Evolutionary conservation across 2,888 invertebrate genomes (phyloP).

Genomic region (Xanthorhoe spadicearia): DNA sequence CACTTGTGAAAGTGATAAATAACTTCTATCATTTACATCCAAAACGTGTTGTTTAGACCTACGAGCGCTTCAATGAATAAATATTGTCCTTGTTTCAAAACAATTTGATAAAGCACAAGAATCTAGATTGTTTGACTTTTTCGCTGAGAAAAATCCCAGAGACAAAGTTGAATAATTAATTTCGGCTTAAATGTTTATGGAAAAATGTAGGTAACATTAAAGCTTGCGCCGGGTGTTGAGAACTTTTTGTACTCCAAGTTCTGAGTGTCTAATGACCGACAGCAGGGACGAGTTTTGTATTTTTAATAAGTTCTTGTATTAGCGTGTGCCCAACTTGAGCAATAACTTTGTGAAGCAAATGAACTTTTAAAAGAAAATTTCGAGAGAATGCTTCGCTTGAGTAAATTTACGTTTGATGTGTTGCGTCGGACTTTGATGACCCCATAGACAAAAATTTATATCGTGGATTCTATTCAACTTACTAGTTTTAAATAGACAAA

Average conservation of each 20-base stretch:
- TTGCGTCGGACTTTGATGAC: neutral
- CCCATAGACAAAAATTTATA: neutral
- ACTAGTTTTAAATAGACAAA: too few species aligned
- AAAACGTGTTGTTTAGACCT: too few species aligned
- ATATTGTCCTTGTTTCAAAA: slow-evolving; percentile 1
- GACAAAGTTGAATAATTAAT: slow-evolving; percentile 59
- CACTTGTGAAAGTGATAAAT: slow-evolving; percentile 7
- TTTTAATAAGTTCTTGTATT: slow-evolving; percentile 67
- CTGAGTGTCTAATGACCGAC: slow-evolving; percentile 59
- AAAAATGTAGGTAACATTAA: slow-evolving; percentile 55
- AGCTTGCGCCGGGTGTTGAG: slow-evolving; percentile 50
- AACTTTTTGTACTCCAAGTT: slow-evolving; percentile 53
- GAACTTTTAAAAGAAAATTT: slow-evolving; percentile 36
- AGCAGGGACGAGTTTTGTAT: slow-evolving; percentile 64
- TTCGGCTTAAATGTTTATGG: slow-evolving; percentile 52
- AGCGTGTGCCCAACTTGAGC: slow-evolving; percentile 54
- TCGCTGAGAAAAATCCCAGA: slow-evolving; percentile 41
- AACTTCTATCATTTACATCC: neutral
- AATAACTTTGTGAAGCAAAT: slow-evolving; percentile 39
- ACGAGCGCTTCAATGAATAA: neutral
- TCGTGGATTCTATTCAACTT: neutral
- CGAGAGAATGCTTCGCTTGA: slow-evolving; percentile 1
- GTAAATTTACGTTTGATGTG: neutral
- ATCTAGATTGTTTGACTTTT: slow-evolving; percentile 36
- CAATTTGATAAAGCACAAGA: slow-evolving; percentile 24